Evolutionary conservation across 2,888 invertebrate genomes (phyloP).

Genomic region (Ferdinandea cuprea): DNA sequence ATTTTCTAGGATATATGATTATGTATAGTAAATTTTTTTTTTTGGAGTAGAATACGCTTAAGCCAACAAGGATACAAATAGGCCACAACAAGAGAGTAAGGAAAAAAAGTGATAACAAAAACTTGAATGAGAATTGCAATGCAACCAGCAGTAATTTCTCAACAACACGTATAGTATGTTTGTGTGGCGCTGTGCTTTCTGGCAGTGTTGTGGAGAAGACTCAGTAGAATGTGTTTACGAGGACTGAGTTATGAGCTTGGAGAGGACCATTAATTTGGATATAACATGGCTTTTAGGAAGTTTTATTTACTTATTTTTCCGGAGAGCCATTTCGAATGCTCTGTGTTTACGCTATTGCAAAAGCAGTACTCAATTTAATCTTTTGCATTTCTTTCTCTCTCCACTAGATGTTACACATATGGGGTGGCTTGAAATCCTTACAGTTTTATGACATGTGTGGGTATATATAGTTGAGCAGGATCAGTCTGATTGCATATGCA

Average conservation of each 20-base stretch:
- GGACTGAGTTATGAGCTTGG: conserved; percentile 58
- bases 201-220: conserved; percentile 4
- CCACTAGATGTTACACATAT: conserved; percentile 24
- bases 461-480: no score
- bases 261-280: conserved; percentile 61
- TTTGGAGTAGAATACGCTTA: conserved; percentile 14
- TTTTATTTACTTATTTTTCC: conserved; percentile 37
- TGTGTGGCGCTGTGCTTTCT: conserved; percentile 1
- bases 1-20: conserved; percentile 41
- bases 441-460: no score
- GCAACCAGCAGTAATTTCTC: conserved; percentile 50
- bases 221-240: conserved; percentile 22
- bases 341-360: neutral
- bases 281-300: conserved; percentile 55
- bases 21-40: no score
- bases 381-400: conserved; percentile 9
- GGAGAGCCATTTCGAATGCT: conserved; percentile 15
- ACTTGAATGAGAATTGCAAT: conserved; percentile 42
- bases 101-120: conserved; percentile 50
- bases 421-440: neutral
- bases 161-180: conserved; percentile 47
- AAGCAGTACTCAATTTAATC: conserved; percentile 48
- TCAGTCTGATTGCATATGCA: no score
- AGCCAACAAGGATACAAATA: conserved; percentile 11
- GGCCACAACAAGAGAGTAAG: neutral